Evolutionary conservation across 2,888 invertebrate species (phyloP).

Genomic region (Xestia sexstrigata): DNA sequence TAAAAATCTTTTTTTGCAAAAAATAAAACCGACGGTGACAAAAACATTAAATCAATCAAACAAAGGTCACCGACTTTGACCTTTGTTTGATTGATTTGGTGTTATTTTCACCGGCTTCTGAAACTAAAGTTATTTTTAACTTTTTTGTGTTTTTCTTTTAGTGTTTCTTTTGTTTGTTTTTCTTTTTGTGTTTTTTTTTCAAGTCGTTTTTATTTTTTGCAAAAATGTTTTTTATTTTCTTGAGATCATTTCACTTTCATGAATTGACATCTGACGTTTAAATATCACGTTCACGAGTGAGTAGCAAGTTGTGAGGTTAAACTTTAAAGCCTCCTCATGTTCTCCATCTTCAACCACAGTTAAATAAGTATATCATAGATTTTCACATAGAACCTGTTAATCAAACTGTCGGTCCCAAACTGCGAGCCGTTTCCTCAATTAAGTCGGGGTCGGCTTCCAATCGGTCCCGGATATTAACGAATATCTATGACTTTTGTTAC

Average conservation of each 20-base stretch:
- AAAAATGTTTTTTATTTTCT: no score
- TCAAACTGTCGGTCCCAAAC: background rate
- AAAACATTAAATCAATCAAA: no score
- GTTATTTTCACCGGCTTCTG: no score
- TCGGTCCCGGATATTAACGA: conserved; percentile 15
- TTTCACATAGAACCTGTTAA: background rate
- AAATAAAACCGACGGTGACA: no score
- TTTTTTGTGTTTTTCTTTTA: no score
- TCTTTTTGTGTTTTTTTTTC: no score
- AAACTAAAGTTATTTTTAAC: no score
- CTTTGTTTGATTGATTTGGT: no score
- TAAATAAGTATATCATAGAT: background rate
- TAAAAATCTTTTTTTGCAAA: no score
- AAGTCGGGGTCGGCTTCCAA: background rate
- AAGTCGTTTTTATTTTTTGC: no score
- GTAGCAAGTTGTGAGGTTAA: background rate
- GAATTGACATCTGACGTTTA: background rate
- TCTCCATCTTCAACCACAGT: background rate
- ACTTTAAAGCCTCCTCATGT: background rate
- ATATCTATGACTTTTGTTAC: conserved; percentile 23
- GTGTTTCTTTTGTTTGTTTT: no score
- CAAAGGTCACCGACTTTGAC: no score
- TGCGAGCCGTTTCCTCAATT: background rate
- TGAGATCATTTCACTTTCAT: background rate
- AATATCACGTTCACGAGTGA: background rate